Conservation (phyloP, 2,888 invertebrate genomes). For the Melieria omissa region DNA sequence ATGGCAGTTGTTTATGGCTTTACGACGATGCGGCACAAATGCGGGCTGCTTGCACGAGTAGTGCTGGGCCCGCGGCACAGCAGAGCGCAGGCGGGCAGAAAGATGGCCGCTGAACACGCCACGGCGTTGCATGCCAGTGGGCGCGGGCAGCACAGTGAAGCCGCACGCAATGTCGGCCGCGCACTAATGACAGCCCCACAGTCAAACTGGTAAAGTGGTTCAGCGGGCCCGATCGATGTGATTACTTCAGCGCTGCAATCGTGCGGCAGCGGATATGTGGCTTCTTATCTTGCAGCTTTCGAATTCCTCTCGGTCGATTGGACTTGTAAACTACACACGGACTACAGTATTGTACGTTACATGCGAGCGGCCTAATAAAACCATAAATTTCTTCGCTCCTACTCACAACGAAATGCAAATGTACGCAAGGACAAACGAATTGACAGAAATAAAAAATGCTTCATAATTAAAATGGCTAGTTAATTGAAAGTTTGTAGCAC, state of each 20-base stretch:
- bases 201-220: background rate
- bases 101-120: slow-evolving; percentile 40
- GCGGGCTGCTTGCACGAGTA: slow-evolving; percentile 27
- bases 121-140: background rate
- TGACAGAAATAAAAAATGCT: background rate
- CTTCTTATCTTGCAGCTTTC: too few species aligned
- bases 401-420: background rate
- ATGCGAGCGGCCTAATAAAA: slow-evolving; percentile 22
- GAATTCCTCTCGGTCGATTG: too few species aligned
- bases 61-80: too few species aligned
- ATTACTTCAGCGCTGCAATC: background rate
- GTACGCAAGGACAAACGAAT: background rate
- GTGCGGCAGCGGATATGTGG: too few species aligned
- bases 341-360: background rate
- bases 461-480: slow-evolving; percentile 1
- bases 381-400: slow-evolving; percentile 23
- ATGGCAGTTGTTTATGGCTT: background rate
- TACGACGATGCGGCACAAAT: background rate
- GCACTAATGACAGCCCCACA: background rate
- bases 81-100: background rate
- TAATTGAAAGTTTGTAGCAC: slow-evolving; percentile 17
- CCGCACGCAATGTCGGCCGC: background rate
- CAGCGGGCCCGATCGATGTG: background rate
- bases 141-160: background rate
- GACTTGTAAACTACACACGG: too few species aligned